A percentile compares a stretch with the other conserved stretches of the same genome.
phyloP scores from a whole-genome alignment of 1,140 invertebrate species.

The Formica selysi region DNA sequence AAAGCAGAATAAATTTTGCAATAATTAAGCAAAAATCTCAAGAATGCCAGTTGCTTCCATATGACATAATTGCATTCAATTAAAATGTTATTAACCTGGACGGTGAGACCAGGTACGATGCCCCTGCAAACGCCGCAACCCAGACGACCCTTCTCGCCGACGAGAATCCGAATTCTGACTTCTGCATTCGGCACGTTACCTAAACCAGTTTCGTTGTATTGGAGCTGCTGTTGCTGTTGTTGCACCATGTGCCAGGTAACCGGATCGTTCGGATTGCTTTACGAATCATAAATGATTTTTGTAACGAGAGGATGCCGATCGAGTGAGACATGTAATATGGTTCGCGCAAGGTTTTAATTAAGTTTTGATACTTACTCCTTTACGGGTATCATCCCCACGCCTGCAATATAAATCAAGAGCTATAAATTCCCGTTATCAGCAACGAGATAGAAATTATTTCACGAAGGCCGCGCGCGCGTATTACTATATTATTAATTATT shows the following conservation, averaged over 20 bases:
- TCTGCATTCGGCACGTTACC: slow-evolving; percentile 79
- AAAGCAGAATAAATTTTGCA: background rate
- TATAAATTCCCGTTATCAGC: slow-evolving; percentile 35
- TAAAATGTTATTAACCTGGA: slow-evolving; percentile 78
- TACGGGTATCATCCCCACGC: slow-evolving; percentile 95
- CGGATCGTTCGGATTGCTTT: slow-evolving; percentile 89
- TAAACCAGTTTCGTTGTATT: slow-evolving; percentile 80
- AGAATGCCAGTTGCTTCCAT: background rate
- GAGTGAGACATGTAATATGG: background rate
- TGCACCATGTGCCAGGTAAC: slow-evolving; percentile 92
- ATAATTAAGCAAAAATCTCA: background rate
- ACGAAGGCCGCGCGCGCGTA: slow-evolving; percentile 1
- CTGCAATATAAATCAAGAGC: slow-evolving; percentile 86
- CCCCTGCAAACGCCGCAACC: slow-evolving; percentile 85
- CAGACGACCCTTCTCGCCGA: slow-evolving; percentile 84
- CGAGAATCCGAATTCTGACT: slow-evolving; percentile 82
- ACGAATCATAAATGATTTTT: slow-evolving; percentile 71
- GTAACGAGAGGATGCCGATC: slow-evolving; percentile 44
- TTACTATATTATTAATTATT: slow-evolving; percentile 56
- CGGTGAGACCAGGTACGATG: slow-evolving; percentile 84
- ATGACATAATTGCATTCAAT: background rate
- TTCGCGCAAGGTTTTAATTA: slow-evolving; percentile 50
- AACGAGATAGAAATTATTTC: slow-evolving; percentile 25
- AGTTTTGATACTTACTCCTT: slow-evolving; percentile 92
- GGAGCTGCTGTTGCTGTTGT: slow-evolving; percentile 81